Conservation (phyloP, 37 sponge, comb jelly and placozoan species). For the Ianthella basta region DNA sequence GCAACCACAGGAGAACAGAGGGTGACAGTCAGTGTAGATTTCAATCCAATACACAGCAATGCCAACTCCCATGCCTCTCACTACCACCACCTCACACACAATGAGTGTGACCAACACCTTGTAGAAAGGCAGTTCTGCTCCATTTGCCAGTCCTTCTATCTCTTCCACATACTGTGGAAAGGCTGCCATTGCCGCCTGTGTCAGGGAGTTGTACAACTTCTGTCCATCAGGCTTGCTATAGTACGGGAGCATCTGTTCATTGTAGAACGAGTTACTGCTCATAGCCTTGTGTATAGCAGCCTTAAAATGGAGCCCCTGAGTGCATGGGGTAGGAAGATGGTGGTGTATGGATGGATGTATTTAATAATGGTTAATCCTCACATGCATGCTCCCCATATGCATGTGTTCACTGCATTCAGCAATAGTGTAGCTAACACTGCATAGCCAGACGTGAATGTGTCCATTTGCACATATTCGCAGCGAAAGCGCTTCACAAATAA, state of each 20-base stretch:
- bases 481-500: too few species aligned
- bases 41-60: too few species aligned
- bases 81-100: neutral
- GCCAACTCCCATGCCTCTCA: too few species aligned
- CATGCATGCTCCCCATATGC: too few species aligned
- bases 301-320: constrained; percentile 23
- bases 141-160: constrained; percentile 44
- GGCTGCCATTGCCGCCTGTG: neutral
- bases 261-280: constrained; percentile 27
- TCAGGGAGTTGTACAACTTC: constrained; percentile 19
- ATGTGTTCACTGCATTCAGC: too few species aligned
- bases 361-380: too few species aligned
- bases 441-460: too few species aligned
- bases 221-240: constrained; percentile 23
- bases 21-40: neutral
- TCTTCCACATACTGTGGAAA: constrained; percentile 52
- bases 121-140: constrained; percentile 27
- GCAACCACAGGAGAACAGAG: neutral
- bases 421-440: too few species aligned
- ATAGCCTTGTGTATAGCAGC: constrained; percentile 2
- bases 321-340: too few species aligned
- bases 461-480: too few species aligned
- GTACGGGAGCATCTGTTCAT: constrained; percentile 24
- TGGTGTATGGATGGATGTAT: too few species aligned
- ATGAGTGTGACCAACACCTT: too few species aligned